Percentiles rank a stretch among this genome's conserved stretches.
phyloP scores from a whole-genome alignment of 2,797 vertebrate species.

The Pogonophryne albipinna region DNA sequence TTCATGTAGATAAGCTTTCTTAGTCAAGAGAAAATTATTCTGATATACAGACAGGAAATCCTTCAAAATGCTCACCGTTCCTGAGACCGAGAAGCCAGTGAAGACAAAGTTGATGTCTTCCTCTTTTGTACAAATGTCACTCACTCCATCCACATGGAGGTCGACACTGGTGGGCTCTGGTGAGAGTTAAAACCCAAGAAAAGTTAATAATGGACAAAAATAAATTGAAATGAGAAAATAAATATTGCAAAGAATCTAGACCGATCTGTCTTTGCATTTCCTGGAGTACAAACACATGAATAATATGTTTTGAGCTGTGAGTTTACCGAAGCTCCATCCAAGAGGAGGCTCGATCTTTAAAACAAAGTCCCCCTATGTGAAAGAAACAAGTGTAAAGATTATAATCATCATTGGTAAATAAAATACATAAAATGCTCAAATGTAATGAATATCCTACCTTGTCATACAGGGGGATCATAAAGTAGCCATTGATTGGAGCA shows the following conservation, averaged over 20 bases:
- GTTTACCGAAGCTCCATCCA: conserved; percentile 98
- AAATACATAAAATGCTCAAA: neutral
- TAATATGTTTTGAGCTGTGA: neutral
- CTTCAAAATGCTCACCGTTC: conserved; percentile 85
- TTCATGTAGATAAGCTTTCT: neutral
- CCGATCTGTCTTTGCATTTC: neutral
- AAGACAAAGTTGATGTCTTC: conserved; percentile 98
- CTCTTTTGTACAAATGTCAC: conserved; percentile 96
- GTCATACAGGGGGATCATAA: conserved; percentile 99
- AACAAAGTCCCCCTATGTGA: conserved; percentile 94
- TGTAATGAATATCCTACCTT: conserved; percentile 85
- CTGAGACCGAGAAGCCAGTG: conserved; percentile 95
- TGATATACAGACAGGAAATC: neutral
- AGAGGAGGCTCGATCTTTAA: conserved; percentile 97
- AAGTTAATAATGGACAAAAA: neutral
- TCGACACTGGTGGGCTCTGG: conserved; percentile 95
- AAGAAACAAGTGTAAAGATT: neutral
- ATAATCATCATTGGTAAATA: neutral
- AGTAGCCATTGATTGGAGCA: conserved; percentile 98
- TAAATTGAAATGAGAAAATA: neutral
- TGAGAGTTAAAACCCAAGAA: neutral
- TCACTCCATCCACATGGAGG: conserved; percentile 95
- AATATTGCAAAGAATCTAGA: neutral
- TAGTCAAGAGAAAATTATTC: neutral
- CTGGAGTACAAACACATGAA: neutral